Conservation (phyloP, 1,140 invertebrate species). For the Cylas formicarius region DNA sequence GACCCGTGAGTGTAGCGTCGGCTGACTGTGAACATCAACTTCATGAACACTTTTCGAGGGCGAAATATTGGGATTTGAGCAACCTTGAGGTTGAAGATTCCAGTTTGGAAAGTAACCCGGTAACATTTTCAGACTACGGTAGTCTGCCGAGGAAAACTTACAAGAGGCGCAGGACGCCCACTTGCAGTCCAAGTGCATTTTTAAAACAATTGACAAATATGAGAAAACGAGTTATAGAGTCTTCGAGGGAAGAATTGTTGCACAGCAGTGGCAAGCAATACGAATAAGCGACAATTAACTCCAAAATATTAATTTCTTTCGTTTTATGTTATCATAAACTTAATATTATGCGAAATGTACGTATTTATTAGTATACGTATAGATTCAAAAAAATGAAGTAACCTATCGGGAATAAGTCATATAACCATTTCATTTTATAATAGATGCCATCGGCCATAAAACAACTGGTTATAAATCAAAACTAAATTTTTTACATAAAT, state of each 20-base stretch:
- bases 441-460: too few species aligned
- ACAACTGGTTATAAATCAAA: too few species aligned
- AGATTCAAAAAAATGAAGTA: too few species aligned
- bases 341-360: too few species aligned
- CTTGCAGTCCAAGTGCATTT: conserved; percentile 36
- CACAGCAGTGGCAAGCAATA: conserved; percentile 7
- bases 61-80: conserved; percentile 15
- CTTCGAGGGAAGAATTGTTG: conserved; percentile 31
- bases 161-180: conserved; percentile 18
- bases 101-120: conserved; percentile 35
- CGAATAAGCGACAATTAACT: too few species aligned
- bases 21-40: conserved; percentile 21
- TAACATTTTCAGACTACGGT: conserved; percentile 39
- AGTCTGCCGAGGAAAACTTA: conserved; percentile 33
- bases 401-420: too few species aligned
- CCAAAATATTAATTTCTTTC: too few species aligned
- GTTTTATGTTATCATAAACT: too few species aligned
- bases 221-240: conserved; percentile 36
- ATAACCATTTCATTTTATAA: too few species aligned
- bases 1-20: conserved; percentile 4
- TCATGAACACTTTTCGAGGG: conserved; percentile 2
- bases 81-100: conserved; percentile 29
- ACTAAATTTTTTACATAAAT: too few species aligned
- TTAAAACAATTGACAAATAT: conserved; percentile 36
- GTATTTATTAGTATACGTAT: too few species aligned